phyloP scores from a whole-genome alignment of 2,797 vertebrate genomes.

The Pterois miles region DNA sequence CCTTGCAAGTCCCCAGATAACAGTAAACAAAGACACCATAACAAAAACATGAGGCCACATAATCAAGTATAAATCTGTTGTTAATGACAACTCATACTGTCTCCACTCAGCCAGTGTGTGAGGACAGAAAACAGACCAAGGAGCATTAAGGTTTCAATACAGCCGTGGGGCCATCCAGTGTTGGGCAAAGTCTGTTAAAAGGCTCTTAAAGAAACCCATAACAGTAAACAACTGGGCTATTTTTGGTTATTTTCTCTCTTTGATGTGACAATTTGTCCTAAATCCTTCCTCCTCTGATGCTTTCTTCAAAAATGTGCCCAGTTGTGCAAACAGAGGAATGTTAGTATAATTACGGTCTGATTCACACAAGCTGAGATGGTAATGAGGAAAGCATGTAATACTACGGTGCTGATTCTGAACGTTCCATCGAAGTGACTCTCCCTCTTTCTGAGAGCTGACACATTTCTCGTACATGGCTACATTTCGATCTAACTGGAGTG shows the following conservation, averaged over 20 bases:
- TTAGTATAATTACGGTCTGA: conserved; percentile 37
- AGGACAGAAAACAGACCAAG: conserved; percentile 21
- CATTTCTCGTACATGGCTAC: not conserved
- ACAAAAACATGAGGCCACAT: conserved; percentile 1
- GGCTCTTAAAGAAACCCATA: conserved; percentile 18
- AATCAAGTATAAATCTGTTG: conserved; percentile 4
- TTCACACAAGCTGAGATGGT: conserved; percentile 38
- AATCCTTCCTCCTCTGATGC: not conserved
- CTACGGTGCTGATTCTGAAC: conserved; percentile 10
- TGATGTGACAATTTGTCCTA: conserved; percentile 43
- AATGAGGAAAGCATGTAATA: conserved; percentile 36
- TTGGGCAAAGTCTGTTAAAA: not conserved
- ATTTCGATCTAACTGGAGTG: conserved; percentile 28
- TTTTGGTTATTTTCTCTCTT: conserved; percentile 38
- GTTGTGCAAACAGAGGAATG: conserved; percentile 36
- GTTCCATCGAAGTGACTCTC: conserved; percentile 49
- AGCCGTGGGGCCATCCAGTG: conserved; percentile 35
- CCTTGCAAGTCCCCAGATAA: conserved; percentile 5
- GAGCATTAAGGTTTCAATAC: conserved; percentile 25
- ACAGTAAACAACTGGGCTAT: conserved; percentile 29
- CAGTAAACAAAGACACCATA: conserved; percentile 19
- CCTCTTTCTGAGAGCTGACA: not conserved
- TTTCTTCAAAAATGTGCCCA: conserved; percentile 36
- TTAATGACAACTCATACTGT: conserved; percentile 1
- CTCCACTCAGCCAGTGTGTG: not conserved